Conservation (phyloP, 2,113 vertebrate species). For the Pelecanoides urinatrix region DNA sequence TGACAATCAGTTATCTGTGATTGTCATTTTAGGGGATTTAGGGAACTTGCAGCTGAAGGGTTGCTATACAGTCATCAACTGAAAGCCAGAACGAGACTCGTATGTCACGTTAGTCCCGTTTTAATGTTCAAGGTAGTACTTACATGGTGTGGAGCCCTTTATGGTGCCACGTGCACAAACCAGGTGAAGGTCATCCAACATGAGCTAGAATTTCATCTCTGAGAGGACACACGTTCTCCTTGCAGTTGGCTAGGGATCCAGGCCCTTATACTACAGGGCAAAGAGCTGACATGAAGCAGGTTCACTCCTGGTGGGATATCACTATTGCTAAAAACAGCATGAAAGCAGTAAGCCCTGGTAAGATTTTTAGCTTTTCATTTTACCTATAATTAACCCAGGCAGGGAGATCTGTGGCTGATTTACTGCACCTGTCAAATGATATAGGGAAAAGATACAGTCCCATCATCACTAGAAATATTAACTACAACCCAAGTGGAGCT, state of each 20-base stretch:
- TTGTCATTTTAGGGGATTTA: background rate
- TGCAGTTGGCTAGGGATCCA: background rate
- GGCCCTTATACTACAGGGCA: background rate
- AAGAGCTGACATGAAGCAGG: background rate
- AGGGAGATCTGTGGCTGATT: background rate
- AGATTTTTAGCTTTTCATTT: background rate
- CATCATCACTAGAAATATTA: background rate
- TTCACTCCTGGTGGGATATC: background rate
- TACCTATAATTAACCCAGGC: background rate
- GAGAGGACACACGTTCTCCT: background rate
- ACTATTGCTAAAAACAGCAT: background rate
- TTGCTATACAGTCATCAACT: background rate
- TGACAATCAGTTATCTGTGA: background rate
- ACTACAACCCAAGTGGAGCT: background rate
- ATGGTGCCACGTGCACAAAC: background rate
- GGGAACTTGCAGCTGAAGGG: background rate
- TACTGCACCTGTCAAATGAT: background rate
- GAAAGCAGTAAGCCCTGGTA: background rate
- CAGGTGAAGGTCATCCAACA: background rate
- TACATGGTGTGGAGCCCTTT: background rate
- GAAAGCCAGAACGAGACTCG: background rate
- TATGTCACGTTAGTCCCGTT: accelerated
- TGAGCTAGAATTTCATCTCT: background rate
- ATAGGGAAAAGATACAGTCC: background rate
- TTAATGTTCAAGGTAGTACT: background rate